Evolutionary conservation across 2,113 vertebrate genomes (phyloP), one percentile per base, ranked within the genome.

Genomic region (Tringa solitaria): DNA sequence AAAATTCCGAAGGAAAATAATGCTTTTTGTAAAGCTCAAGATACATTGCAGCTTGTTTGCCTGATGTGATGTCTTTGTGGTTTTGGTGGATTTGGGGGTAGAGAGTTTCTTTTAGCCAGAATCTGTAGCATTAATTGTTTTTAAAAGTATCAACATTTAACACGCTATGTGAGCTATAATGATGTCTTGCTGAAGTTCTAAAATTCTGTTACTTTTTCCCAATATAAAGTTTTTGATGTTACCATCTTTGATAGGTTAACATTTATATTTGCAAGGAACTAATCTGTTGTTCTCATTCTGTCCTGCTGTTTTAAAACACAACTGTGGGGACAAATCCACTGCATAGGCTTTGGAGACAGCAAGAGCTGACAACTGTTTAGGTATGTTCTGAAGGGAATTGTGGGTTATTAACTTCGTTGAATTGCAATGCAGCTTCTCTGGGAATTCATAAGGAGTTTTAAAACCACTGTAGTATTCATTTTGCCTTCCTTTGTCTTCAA

Each of bases 271-370:
- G 79, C 90, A 95, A 94, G 85, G 88, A 95, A 92, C 93, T 96
- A 90, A 96, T 97, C 85, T 92, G 75, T 94, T 96, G 89, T 96
- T 97, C 88, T 96, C 73, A 75, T 97, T 96, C 95, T 93, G 90
- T 93, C 95, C 73, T 94, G 86, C 95, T 95, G 77, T 96, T 96
- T 95, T 92, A 96, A 97, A 92, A 95, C 68, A 94, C 88, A 96
- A 70, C 89, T 95, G 57, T 95, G 85, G 90, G 80, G 69, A 95
- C 86, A 97, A 96, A 95, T 95, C 94, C 57, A 84, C 94, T 96
- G 80, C 87, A 94, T 94, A 93, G 88, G 83, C 94, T 95, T 96
- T 96, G 89, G 96, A 86, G 90, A 87, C 89, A 96, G 83, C 95
- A 93, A 92, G 95, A 96, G 90, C 88, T 96, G 96, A 93, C 95